These are phyloP conservation scores for Apis laboriosa DNA, from an alignment of 1,140 invertebrate species.

Conservation along the genomic window DNA sequence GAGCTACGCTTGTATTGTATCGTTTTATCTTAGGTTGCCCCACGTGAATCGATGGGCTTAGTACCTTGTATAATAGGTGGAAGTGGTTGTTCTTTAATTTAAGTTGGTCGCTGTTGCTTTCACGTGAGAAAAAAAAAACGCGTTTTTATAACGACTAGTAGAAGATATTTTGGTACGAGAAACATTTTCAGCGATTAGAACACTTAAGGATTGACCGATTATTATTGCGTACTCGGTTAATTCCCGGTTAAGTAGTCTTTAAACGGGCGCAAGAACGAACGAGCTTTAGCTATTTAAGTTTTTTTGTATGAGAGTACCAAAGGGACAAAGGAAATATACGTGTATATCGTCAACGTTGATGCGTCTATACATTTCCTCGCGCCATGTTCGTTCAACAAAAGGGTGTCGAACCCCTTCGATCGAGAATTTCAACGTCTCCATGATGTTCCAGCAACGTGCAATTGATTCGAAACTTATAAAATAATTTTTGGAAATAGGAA, in stretches of 20 bases:
- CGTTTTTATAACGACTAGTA: constrained; percentile 49
- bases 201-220: not conserved
- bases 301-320: not conserved
- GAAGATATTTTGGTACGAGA: constrained; percentile 63
- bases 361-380: constrained; percentile 1
- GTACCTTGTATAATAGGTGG: constrained; percentile 15
- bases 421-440: not conserved
- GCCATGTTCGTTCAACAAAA: not conserved
- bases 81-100: constrained; percentile 32
- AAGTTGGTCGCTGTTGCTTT: constrained; percentile 38
- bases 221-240: constrained; percentile 34
- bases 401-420: not conserved
- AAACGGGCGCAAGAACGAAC: not conserved
- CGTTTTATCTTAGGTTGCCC: constrained; percentile 59
- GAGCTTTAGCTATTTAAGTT: constrained; percentile 39
- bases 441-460: not conserved
- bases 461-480: not conserved
- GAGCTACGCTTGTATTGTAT: constrained; percentile 52
- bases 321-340: not conserved
- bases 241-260: constrained; percentile 16
- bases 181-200: constrained; percentile 45
- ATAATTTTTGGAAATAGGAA: not conserved
- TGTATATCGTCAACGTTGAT: not conserved
- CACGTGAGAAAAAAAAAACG: not conserved
- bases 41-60: not conserved